Evolutionary conservation across 2,888 invertebrate genomes (phyloP), one percentile per base, ranked within the genome.

Genomic region (Campoplex nolae): DNA sequence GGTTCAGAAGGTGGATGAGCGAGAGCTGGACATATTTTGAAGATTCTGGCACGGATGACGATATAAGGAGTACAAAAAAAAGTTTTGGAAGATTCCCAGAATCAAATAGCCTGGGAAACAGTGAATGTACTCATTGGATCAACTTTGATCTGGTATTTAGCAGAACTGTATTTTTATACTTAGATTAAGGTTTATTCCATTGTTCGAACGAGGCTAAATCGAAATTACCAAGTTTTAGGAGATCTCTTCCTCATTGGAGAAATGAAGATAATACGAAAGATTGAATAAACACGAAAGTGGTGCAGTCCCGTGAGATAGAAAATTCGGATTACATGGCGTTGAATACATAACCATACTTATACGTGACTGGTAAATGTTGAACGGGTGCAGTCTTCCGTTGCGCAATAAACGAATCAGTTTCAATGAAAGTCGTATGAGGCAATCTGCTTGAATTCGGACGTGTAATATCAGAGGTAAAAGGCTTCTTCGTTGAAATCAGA

Each of bases 381-480:
- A 75, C 70, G 65, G 75, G 70, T 71, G 86, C 79, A 80, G 76
- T 84, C 62, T 65, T 9, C 65, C 58, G 75, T 71, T 76, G 83
- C 79, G 81, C 51, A 78, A 78, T 78, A 56, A 45, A 82, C 77
- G 67, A 67, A 71, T 68, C 70, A 80, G 76, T 80, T 80, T 76
- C 79, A 70, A 86, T 76, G 86, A 79, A 83, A 86, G 86, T 65
- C 38, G 82, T 23, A 83, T 86, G 83, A 80, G 75, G 86, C 80
- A 86, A 86, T 83, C 75, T 79, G 18, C 62, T 28, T 80, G 79
- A 86, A 83, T 83, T 83, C 79, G 83, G 75, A 86, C 86, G 86
- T 86, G 86, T 86, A 83, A 86, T 86, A 80, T 76, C 83, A 83
- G 79, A 86, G 86, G 79, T 79, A 83, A 62, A 62, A 83, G 62